phyloP scores from a whole-genome alignment of 2,797 vertebrate genomes.

The Sternarchorhynchus goeldii region DNA sequence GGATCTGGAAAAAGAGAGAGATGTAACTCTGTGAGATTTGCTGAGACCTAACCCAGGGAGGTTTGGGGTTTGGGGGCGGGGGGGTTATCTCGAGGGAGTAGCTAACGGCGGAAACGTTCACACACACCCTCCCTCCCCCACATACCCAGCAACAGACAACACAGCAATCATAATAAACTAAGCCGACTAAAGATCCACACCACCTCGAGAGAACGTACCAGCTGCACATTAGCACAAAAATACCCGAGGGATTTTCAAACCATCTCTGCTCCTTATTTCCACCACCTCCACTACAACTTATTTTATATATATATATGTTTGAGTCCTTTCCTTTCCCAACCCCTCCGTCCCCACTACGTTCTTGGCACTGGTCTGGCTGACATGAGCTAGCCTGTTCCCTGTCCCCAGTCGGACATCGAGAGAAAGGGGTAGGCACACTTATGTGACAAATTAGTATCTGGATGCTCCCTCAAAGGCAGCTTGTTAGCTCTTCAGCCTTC shows the following conservation, averaged over 20 bases:
- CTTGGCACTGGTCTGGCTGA: conserved; percentile 38
- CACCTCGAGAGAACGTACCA: conserved; percentile 18
- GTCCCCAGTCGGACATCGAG: conserved; percentile 23
- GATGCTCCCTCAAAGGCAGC: conserved; percentile 48
- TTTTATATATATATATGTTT: background rate
- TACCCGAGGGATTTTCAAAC: conserved; percentile 2
- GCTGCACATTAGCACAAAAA: conserved; percentile 21
- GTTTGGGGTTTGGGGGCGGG: background rate
- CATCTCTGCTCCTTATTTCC: background rate
- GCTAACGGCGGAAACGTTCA: conserved; percentile 35
- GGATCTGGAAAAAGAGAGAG: background rate
- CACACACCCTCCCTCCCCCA: conserved; percentile 3
- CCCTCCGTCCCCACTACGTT: background rate
- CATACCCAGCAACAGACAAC: conserved; percentile 36
- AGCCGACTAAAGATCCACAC: conserved; percentile 32
- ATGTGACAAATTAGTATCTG: conserved; percentile 52
- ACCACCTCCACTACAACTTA: background rate
- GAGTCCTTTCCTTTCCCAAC: background rate
- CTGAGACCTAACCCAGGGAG: background rate
- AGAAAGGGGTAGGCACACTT: conserved; percentile 51
- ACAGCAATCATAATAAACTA: conserved; percentile 33
- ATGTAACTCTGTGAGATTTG: conserved; percentile 22
- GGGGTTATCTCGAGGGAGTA: conserved; percentile 28
- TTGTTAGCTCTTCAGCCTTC: conserved; percentile 41
- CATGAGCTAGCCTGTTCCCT: conserved; percentile 33